Conservation (phyloP, 2,888 invertebrate genomes). For the Apoda limacodes region DNA sequence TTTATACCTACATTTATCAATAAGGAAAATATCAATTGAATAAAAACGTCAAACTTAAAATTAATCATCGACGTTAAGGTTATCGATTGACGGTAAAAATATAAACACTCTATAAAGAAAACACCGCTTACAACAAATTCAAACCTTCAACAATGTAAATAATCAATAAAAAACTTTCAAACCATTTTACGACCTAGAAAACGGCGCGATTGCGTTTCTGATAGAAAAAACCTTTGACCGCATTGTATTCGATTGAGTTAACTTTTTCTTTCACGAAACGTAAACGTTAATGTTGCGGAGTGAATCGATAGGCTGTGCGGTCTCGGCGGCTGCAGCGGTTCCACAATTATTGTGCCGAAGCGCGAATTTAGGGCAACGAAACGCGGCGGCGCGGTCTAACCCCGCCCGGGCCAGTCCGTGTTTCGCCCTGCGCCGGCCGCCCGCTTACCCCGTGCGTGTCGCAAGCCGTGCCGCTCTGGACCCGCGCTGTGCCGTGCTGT, state of each 20-base stretch:
- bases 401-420: constrained; percentile 39
- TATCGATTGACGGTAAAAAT: too few relatives aligned
- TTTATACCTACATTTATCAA: too few relatives aligned
- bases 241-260: constrained; percentile 59
- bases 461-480: constrained; percentile 16
- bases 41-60: too few relatives aligned
- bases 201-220: constrained; percentile 41
- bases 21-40: too few relatives aligned
- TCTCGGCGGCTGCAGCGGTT: constrained; percentile 52
- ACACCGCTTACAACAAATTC: too few relatives aligned
- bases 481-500: constrained; percentile 15
- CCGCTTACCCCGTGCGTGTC: constrained; percentile 27
- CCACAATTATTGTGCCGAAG: constrained; percentile 58
- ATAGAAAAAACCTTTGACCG: constrained; percentile 43
- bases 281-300: constrained; percentile 31
- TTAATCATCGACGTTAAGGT: too few relatives aligned
- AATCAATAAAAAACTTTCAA: constrained; percentile 46
- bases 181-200: constrained; percentile 55
- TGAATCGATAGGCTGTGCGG: constrained; percentile 57
- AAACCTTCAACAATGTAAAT: constrained; percentile 29
- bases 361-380: constrained; percentile 59
- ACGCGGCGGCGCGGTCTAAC: constrained; percentile 32
- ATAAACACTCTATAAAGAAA: too few relatives aligned
- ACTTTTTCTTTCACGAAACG: constrained; percentile 59
- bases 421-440: constrained; percentile 47